Evolutionary conservation across 2,113 vertebrate species (phyloP).

Genomic region (Passer domesticus): DNA sequence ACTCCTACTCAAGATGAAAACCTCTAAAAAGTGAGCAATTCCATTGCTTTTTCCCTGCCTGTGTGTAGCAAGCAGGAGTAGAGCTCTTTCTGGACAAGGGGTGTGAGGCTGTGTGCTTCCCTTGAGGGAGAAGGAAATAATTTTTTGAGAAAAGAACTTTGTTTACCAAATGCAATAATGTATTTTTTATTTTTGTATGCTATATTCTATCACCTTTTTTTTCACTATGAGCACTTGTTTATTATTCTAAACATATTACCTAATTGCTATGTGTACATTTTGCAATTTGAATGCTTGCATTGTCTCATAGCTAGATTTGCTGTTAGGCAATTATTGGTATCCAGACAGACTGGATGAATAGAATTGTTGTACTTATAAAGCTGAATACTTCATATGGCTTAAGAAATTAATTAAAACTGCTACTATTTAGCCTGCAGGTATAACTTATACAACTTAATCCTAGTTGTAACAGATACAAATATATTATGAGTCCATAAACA

Average conservation of each 20-base stretch:
- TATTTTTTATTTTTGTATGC: not conserved
- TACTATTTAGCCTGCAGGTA: slow-evolving; percentile 37
- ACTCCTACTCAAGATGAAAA: not conserved
- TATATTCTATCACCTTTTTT: not conserved
- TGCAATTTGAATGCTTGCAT: slow-evolving; percentile 20
- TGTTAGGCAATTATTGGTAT: not conserved
- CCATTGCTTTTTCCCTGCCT: not conserved
- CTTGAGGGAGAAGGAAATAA: not conserved
- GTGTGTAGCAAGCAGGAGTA: not conserved
- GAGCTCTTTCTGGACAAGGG: not conserved
- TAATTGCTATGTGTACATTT: not conserved
- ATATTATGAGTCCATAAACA: slow-evolving; percentile 25
- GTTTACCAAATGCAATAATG: not conserved
- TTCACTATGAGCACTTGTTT: not conserved
- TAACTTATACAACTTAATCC: not conserved
- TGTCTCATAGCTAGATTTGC: slow-evolving; percentile 8
- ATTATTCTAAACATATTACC: not conserved
- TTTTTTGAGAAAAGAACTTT: not conserved
- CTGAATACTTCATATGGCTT: not conserved
- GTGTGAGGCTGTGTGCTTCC: not conserved
- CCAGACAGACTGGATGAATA: slow-evolving; percentile 14
- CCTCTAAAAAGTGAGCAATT: not conserved
- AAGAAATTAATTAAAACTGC: slow-evolving; percentile 48
- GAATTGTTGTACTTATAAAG: slow-evolving; percentile 19
- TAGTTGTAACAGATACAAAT: slow-evolving; percentile 6